Base-by-base conservation (phyloP, 2,797 vertebrate genomes). In the Pseudochromis fuscus region DNA sequence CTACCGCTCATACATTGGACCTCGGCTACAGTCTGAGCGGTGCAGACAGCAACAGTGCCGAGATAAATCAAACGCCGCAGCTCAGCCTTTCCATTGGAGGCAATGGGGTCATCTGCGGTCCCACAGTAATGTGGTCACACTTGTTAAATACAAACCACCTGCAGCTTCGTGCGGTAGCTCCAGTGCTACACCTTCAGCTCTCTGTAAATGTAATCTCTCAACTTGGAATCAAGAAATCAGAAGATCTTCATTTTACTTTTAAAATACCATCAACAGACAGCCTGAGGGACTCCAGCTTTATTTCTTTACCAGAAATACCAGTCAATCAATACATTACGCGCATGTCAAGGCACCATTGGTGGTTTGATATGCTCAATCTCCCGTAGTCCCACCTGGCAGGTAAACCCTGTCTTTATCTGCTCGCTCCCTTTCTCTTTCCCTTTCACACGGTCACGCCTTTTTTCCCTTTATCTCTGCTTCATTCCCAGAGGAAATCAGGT, bases 361-460 rank as follows among this genome's bases (percentile, higher is more conserved):
- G 56, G 30, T 77, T 60, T 73, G 62, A 85, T 69, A 49, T 3
- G 38, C 56, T 77, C 76, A 19, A 37, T 71, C 81, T 82, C 59
- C 38, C 46, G 7, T n/a, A 23, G 67, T 85, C 87, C 78, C 80
- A 71, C 79, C 89, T 83, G 85, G 45, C 73, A 89, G 86, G 88
- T 89, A 89, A 88, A 85, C 72, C 85, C 72, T 6, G 3, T 77
- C 79, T 84, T 87, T 75, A 85, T 82, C 85, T 79, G n/a, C 67
- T 44, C 52, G 46, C 52, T 69, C 18, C 11, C 33, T 67, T 72
- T 72, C 5, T 18, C 1, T 5, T 40, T 18, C 46, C 18, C 58
- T 84, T 85, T 87, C 86, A 88, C 83, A 90, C 75, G 73, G 81
- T 81, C 88, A 85, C 69, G 21, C 85, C 85, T 86, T 81, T 66